These are phyloP conservation scores for Epizoanthus rinbou DNA, from an alignment of 92 coral and sea anemone species.

Conservation along the genomic window DNA sequence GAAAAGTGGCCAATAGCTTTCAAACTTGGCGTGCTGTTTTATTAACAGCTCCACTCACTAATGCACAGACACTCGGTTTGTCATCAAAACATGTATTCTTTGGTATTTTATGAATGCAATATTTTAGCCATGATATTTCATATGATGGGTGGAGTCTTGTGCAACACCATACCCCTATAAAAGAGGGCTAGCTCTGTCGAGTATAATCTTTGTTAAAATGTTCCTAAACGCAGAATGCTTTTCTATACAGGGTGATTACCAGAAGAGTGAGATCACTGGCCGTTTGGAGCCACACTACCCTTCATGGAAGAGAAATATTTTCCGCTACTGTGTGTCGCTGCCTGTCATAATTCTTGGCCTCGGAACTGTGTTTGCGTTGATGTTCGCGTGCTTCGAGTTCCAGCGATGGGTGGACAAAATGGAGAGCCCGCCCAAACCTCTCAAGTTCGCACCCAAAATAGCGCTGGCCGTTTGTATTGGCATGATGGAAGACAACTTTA, in stretches of 20 bases:
- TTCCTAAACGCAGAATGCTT: too few species aligned
- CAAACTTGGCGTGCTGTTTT: too few species aligned
- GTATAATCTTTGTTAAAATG: too few species aligned
- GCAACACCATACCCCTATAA: too few species aligned
- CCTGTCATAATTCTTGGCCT: slow-evolving; percentile 87
- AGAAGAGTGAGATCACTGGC: slow-evolving; percentile 92
- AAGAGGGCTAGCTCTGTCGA: too few species aligned
- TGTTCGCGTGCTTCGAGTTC: slow-evolving; percentile 93
- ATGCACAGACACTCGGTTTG: too few species aligned
- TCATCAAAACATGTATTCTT: too few species aligned
- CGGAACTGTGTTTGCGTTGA: slow-evolving; percentile 78
- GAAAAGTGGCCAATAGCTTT: too few species aligned
- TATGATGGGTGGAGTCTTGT: too few species aligned
- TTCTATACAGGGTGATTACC: slow-evolving; percentile 81
- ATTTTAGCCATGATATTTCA: too few species aligned
- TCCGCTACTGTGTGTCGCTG: slow-evolving; percentile 96
- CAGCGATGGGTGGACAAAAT: slow-evolving; percentile 95
- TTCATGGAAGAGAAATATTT: slow-evolving; percentile 91
- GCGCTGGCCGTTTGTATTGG: slow-evolving; percentile 98
- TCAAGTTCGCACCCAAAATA: slow-evolving; percentile 96
- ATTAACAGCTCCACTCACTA: too few species aligned
- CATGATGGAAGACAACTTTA: slow-evolving; percentile 94
- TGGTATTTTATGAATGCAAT: too few species aligned
- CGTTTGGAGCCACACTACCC: slow-evolving; percentile 93
- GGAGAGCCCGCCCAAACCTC: slow-evolving; percentile 98